Base-by-base conservation (phyloP, 2,888 invertebrate species). In the Tortrix viridana region DNA sequence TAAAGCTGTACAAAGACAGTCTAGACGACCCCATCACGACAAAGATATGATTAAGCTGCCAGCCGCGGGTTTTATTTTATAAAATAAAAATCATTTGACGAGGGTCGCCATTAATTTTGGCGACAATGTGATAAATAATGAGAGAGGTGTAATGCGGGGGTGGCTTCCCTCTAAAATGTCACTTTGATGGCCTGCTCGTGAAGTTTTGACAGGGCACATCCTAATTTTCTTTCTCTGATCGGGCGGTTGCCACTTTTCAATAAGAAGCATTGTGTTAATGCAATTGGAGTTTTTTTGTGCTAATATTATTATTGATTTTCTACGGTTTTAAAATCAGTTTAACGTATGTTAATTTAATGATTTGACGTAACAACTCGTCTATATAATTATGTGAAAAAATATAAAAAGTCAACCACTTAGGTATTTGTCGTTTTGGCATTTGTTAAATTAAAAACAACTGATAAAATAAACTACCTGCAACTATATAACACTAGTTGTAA, bases 51-150 rank as follows among this genome's bases (percentile, higher is more conserved):
- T 92, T 91, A 89, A 91, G 80, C 90, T 91, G 91, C 88, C 91
- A 89, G 76, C 86, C 82, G 72, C 71, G 67, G 67, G 77, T 79
- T 84, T 87, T 86, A 88, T 86, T 88, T 79, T 88, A 84, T 88
- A 85, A 88, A 88, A 88, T 89, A 89, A 91, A 90, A 90, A 88
- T 88, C 75, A 84, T 85, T 89, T 91, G 91, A 92, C 91, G 88
- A 91, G 91, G 92, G 92, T 92, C 74, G 73, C 89, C 89, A 88
- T 92, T 91, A 92, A 92, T 91, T 91, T 90, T 72, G 80, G 80
- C 85, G 82, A 91, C 91, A 92, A 90, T 91, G 89, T 92, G 91
- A 91, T 91, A 91, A 91, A 89, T 92, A 92, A 91, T 92, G 84
- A 91, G 89, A 77, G 88, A 89, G 87, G 89, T 90, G 91, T 87